Evolutionary conservation across 2,888 invertebrate species (phyloP).

Genomic region (Callyntrura sp.): DNA sequence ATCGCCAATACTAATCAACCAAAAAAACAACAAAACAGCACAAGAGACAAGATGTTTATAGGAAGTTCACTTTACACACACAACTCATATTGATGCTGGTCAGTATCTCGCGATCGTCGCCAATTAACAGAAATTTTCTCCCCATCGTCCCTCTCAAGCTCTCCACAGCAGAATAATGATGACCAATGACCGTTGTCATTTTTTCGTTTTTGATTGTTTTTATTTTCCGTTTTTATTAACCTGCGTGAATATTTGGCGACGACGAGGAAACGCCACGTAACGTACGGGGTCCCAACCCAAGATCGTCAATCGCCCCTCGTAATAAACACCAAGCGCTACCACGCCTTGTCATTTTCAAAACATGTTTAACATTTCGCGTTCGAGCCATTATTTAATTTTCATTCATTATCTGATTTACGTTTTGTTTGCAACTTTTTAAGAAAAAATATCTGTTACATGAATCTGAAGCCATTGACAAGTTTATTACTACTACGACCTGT

Average conservation of each 20-base stretch:
- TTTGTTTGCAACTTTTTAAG: neutral
- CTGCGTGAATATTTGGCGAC: neutral
- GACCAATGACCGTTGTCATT: too few relatives aligned
- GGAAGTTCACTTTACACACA: too few relatives aligned
- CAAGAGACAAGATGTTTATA: neutral
- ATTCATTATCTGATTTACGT: neutral
- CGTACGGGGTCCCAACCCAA: too few relatives aligned
- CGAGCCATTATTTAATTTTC: neutral
- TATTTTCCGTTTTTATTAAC: neutral
- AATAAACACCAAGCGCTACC: neutral
- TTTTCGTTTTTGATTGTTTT: neutral
- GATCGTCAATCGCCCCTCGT: too few relatives aligned
- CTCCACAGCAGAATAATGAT: too few relatives aligned
- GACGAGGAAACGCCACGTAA: neutral
- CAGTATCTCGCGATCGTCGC: too few relatives aligned
- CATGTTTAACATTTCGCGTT: neutral
- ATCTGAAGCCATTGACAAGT: neutral
- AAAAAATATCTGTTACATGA: too few relatives aligned
- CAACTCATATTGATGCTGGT: too few relatives aligned
- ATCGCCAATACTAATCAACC: neutral
- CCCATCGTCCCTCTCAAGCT: too few relatives aligned
- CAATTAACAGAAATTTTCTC: too few relatives aligned
- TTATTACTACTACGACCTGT: neutral
- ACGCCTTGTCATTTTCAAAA: slow-evolving; percentile 50
- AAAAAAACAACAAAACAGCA: neutral